phyloP scores from a whole-genome alignment of 2,888 invertebrate genomes.

The Cantharis rufa region DNA sequence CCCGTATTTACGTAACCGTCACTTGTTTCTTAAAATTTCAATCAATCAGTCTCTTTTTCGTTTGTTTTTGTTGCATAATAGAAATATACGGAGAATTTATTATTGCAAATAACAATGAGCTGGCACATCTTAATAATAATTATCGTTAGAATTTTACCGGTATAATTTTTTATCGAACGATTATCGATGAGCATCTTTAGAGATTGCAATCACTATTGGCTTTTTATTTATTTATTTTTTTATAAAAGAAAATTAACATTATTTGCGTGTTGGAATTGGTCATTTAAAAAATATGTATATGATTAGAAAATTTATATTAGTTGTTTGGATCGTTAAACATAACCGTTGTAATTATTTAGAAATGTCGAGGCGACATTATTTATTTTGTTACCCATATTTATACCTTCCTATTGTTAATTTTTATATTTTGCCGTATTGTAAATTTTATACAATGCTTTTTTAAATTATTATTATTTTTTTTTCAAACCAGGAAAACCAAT shows the following conservation, averaged over 20 bases:
- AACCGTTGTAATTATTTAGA: background rate
- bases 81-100: background rate
- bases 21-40: background rate
- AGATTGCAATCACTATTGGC: background rate
- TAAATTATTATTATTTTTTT: background rate
- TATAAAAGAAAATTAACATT: background rate
- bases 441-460: background rate
- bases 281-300: background rate
- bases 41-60: background rate
- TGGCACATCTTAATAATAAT: background rate
- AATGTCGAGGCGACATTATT: background rate
- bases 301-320: background rate
- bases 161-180: background rate
- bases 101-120: background rate
- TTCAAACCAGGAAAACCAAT: background rate
- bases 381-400: background rate
- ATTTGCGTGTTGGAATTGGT: background rate
- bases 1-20: background rate
- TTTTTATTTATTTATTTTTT: background rate
- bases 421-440: background rate
- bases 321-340: background rate
- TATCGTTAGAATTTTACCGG: background rate
- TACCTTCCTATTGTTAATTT: background rate
- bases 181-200: background rate
- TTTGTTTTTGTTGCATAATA: background rate